Base-by-base conservation (phyloP, 1,140 invertebrate genomes). In the Brachionus asplanchnoidis region DNA sequence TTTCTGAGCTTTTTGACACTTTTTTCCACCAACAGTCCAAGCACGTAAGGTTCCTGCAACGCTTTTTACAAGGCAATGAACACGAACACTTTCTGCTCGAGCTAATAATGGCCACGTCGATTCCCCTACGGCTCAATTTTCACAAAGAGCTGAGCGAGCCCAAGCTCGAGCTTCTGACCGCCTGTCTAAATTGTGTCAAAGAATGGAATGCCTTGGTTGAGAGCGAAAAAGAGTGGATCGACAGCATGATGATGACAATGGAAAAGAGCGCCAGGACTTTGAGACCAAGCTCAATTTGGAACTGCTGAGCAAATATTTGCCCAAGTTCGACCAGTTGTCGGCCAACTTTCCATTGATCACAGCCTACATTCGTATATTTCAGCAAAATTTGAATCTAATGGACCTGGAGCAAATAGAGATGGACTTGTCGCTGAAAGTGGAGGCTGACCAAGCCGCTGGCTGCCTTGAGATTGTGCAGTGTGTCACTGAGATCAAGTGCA, bases 361-460 rank as follows among this genome's bases (percentile, higher is more conserved):
- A 20, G 42, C 17, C 5, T 77, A 77, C 26, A 11, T 77, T 6
- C 14, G 26, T 6, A 77, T 77, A 46, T 77, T 77, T 26, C 73
- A 77, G 26, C 40, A 77, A 23, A 77, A n/a, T 46, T 44, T 77
- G 8, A 77, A 77, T 50, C 23, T 77, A 77, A 77, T 77, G 17
- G 73, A 77, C 26, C 40, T 77, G 14, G 40, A 77, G 17, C 40
- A 46, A 23, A 23, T 77, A 23, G 42, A 50, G 17, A 17, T 32
- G 12, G 66, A 70, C n/a, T 36, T 70, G 5, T 17, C 26, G 8
- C 12, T 17, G 2, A 36, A 70, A 7, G 36, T 70, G 4, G 66
- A 70, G 6, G 9, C 32, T 1, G 28, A 11, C 32, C 8, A 70
- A 12, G 66, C 66, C 14, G 6, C 23, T 11, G 14, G 14, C 28